Base-by-base conservation (phyloP, 2,888 invertebrate genomes). In the Coremacera marginata region DNA sequence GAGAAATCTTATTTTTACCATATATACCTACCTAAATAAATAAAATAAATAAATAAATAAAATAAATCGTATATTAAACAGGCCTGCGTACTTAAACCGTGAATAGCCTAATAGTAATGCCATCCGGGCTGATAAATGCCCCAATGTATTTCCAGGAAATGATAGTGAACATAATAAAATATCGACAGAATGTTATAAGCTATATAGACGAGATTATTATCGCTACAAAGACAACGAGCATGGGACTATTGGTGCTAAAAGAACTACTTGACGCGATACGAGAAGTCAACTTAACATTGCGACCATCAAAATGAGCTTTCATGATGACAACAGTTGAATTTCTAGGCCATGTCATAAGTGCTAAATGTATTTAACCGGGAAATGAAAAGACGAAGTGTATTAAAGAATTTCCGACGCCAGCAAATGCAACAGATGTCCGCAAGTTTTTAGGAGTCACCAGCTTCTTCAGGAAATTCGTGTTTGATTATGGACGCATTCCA, bases 61-160 rank as follows among this genome's bases (percentile, higher is more conserved):
- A n/a, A n/a, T n/a, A n/a, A n/a, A n/a, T n/a, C n/a, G n/a, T n/a
- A n/a, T n/a, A n/a, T n/a, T n/a, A n/a, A n/a, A n/a, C n/a, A n/a
- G n/a, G n/a, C n/a, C n/a, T n/a, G n/a, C n/a, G n/a, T n/a, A n/a
- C n/a, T n/a, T n/a, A n/a, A n/a, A n/a, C n/a, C n/a, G n/a, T n/a
- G n/a, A n/a, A n/a, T n/a, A n/a, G n/a, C n/a, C n/a, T n/a, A n/a
- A n/a, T n/a, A n/a, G 71, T 81, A 0, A 84, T 88, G 84, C 84
- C 86, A 1, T 89, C 88, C 76, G 88, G 87, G 2, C 78, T 87
- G 5, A 68, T 82, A 3, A 87, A 88, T 70, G 85, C 86, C 0
- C 85, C 85, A 9, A 80, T 82, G 34, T 82, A 83, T 27, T 89
- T 87, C 79, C 86, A 86, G 73, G 78, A 84, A 7, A 77, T 22